phyloP scores from a whole-genome alignment of 1,140 invertebrate species.

The Centruroides sculpturatus region DNA sequence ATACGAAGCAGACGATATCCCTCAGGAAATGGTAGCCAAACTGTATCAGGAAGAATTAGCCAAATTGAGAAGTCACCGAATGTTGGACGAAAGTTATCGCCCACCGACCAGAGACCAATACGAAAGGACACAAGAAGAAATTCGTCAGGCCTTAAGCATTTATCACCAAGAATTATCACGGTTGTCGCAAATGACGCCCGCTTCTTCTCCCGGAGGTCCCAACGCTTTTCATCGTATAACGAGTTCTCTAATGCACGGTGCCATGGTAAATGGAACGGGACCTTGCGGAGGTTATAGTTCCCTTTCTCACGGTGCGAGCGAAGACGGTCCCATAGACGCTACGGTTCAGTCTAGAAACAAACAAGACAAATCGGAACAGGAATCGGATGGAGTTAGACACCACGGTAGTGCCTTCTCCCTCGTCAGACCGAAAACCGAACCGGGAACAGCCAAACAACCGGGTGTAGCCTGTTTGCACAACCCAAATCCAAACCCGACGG shows the following conservation, averaged over 20 bases:
- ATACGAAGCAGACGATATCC: constrained; percentile 76
- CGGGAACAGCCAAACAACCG: constrained; percentile 19
- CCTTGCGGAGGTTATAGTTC: neutral
- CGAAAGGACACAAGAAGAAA: constrained; percentile 65
- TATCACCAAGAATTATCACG: constrained; percentile 81
- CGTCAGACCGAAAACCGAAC: constrained; percentile 62
- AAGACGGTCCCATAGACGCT: constrained; percentile 12
- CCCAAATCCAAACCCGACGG: constrained; percentile 1
- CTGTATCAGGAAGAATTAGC: constrained; percentile 93
- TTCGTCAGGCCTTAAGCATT: constrained; percentile 74
- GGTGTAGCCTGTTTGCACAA: neutral
- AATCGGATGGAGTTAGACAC: constrained; percentile 44
- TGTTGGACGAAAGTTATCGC: constrained; percentile 19
- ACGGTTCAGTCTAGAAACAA: neutral
- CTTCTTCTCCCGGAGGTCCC: neutral
- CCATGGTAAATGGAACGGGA: neutral
- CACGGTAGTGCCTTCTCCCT: constrained; percentile 69
- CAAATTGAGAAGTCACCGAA: constrained; percentile 60
- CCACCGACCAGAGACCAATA: constrained; percentile 24
- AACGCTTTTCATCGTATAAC: constrained; percentile 5
- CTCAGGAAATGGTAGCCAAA: constrained; percentile 89
- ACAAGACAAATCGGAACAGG: constrained; percentile 4
- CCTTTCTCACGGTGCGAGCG: neutral
- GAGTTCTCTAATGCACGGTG: constrained; percentile 1
- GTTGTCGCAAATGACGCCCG: constrained; percentile 33